These are phyloP conservation scores for Apomyelois bistriatella DNA, from an alignment of 2,888 invertebrate genomes.

Conservation along the genomic window DNA sequence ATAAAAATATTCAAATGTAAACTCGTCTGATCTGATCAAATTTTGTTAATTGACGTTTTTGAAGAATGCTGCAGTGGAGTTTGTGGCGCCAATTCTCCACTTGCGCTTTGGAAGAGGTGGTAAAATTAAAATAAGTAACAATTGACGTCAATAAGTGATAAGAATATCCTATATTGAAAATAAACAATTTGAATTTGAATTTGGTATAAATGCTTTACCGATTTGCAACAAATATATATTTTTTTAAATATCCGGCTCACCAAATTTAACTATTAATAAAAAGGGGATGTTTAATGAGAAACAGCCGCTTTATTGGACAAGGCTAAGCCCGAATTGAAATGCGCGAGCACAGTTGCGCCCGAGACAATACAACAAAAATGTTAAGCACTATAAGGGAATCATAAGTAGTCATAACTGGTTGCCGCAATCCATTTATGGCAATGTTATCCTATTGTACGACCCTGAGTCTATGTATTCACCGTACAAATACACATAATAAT, in stretches of 20 bases:
- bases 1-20: too few relatives aligned
- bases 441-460: conserved; percentile 73
- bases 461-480: conserved; percentile 32
- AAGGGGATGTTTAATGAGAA: conserved; percentile 18
- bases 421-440: conserved; percentile 64
- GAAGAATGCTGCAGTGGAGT: too few relatives aligned
- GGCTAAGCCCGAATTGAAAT: conserved; percentile 69
- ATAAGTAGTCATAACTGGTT: conserved; percentile 76
- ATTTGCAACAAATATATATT: neutral
- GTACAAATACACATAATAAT: conserved; percentile 54
- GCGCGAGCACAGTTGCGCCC: conserved; percentile 65
- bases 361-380: conserved; percentile 73
- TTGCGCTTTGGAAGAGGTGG: too few relatives aligned
- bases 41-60: too few relatives aligned
- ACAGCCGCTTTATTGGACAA: conserved; percentile 19
- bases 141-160: too few relatives aligned
- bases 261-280: conserved; percentile 22
- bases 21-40: too few relatives aligned
- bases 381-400: conserved; percentile 59
- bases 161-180: too few relatives aligned
- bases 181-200: too few relatives aligned
- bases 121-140: too few relatives aligned
- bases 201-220: conserved; percentile 1
- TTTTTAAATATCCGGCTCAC: conserved; percentile 20
- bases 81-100: too few relatives aligned